Base-by-base conservation (phyloP, 1,140 invertebrate species). In the Drosophila pallidifrons region DNA sequence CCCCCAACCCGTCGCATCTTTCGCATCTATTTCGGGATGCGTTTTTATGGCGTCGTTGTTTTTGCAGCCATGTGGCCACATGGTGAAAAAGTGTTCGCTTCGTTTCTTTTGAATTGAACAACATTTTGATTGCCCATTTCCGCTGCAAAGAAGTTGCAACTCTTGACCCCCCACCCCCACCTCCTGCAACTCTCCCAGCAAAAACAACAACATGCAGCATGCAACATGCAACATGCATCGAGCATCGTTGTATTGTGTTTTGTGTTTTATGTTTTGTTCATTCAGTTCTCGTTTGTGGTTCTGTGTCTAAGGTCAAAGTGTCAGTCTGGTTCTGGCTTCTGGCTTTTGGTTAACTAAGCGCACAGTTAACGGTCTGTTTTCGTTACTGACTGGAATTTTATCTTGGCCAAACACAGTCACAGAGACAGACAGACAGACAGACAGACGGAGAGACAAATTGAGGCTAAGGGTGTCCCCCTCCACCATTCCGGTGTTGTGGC, bases 361-460 rank as follows among this genome's bases (percentile, higher is more conserved):
- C 20, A 25, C 20, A 25, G 20, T 25, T 25, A 25, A 25, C 3
- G 20, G 3, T 4, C 20, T 47, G 46, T 8, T 49, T 64, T 32
- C 43, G 32, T 60, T 52, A 60, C 30, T 16, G 13, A 20, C 67
- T 76, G 74, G 74, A 76, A 76, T 76, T 76, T 72, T 76, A 76
- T 76, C 68, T 76, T 66, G 60, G 32, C 58, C 30, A 68, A 55
- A 71, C 60, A 38, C 35, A 38, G 35, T 7, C 30, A 32, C 5
- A 32, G 5, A 32, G 30, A 32, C 30, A 38, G 35, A 8, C 35
- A 35, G 5, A 30, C 30, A 30, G 30, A 30, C 30, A 7, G 30
- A 32, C 30, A 58, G 52, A 35, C 35, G 51, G 51, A 67, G 41
- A 60, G 25, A 51, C n/a, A 57, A 51, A 76, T 66, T 72, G 74